Evolutionary conservation across 2,113 vertebrate genomes (phyloP).

Genomic region (Prionailurus bengalensis): DNA sequence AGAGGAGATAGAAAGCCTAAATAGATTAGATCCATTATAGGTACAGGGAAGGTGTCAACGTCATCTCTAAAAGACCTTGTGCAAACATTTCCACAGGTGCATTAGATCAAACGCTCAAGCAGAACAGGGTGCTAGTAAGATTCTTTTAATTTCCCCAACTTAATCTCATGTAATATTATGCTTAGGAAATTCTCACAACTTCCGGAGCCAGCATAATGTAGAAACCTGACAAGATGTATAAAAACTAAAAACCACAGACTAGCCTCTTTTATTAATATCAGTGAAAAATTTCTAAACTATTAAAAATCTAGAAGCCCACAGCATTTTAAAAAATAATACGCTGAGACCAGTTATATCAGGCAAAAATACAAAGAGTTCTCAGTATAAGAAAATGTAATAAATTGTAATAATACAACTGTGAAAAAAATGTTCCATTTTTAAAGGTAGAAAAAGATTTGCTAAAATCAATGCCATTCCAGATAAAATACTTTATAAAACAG

Average conservation of each 20-base stretch:
- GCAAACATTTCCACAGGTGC: background rate
- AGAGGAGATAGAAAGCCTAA: background rate
- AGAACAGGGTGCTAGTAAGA: background rate
- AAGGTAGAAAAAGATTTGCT: background rate
- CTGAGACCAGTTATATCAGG: background rate
- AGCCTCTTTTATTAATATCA: background rate
- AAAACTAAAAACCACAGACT: background rate
- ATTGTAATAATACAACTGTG: too few species aligned
- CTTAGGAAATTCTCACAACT: background rate
- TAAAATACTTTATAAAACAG: background rate
- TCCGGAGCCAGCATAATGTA: background rate
- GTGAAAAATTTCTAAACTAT: background rate
- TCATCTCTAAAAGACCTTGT: background rate
- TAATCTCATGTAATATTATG: background rate
- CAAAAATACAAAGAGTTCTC: background rate
- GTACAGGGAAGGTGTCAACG: background rate
- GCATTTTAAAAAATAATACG: background rate
- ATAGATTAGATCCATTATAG: background rate
- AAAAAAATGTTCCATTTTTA: background rate
- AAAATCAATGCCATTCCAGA: background rate
- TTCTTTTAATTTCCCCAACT: background rate
- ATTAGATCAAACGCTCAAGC: background rate
- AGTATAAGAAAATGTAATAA: background rate
- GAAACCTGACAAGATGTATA: background rate
- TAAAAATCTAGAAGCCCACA: background rate